Base-by-base conservation (phyloP, 2,888 invertebrate genomes). In the Panopea generosa region DNA sequence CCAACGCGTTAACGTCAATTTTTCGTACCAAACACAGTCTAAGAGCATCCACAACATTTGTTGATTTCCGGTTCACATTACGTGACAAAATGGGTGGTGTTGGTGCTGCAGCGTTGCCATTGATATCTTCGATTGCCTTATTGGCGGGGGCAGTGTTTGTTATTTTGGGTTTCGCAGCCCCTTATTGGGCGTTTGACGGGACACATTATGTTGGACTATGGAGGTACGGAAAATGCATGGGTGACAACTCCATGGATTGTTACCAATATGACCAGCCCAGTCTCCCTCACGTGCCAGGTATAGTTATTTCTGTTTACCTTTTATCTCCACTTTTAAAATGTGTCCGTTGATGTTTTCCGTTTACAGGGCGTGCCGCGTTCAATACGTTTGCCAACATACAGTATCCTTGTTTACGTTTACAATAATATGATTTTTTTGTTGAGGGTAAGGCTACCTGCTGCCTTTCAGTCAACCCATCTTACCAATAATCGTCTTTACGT, bases 121-220 rank as follows among this genome's bases (percentile, higher is more conserved):
- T 90, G 22, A 84, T 88, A 26, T 86, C 84, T 7, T 84, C 87
- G 47, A 79, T 87, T 43, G 85, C 84, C 14, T 77, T 89, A 2
- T 71, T 90, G 27, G 83, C 75, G 0, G 86, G 85, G 2, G 84
- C 84, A 29, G 62, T 86, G 1, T 74, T 88, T 9, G 70, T 87
- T 20, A 78, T 90, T 50, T 71, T 90, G 27, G 80, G 86, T 16
- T 88, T 86, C 59, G 89, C 87, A 18, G 73, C 87, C 26, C 85
- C 88, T 1, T 81, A 78, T 62, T 90, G 90, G 90, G 82, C 86
- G 1, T 60, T 71, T 45, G 84, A 86, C 40, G 78, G 65, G 2
- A 33, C 27, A 0, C 50, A 79, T 38, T 84, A 84, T 43, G 81
- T 85, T n/a, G 90, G 90, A 6, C 69, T 90, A 18, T 90, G 90